Base-by-base conservation (phyloP, 1,140 invertebrate species). In the Drepana arcuata region DNA sequence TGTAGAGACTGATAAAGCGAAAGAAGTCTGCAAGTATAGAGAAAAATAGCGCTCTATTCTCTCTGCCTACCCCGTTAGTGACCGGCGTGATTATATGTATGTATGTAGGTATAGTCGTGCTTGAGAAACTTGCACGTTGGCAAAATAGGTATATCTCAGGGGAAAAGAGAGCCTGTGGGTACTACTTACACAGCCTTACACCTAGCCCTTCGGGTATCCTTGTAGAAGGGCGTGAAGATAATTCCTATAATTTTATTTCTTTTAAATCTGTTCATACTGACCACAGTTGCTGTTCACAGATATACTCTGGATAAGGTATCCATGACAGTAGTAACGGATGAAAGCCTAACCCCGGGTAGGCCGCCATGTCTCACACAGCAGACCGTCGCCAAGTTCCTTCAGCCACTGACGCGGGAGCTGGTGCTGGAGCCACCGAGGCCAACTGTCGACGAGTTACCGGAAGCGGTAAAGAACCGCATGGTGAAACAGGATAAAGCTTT, bases 401-500 rank as follows among this genome's bases (percentile, higher is more conserved):
- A 57, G 18, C 71, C 74, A 4, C 36, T 69, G 3, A 72, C 67
- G 4, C 56, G 55, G 26, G 56, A 61, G 16, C 39, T 79, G 7
- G 51, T 41, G 0, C 60, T 67, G 48, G 32, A 56, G 2, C 62
- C 68, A 16, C 62, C 62, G 7, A 61, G 54, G 69, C 69, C 71
- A 2, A 65, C 58, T 16, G 58, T 75, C 32, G 44, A 60, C 13
- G 74, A 79, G 21, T 16, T 79, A 12, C 60, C 71, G 1, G 63
- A 70, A 15, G 32, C 59, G 3, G 71, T 79, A 0, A 72, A 70
- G 14, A 60, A 75, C 2, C 50, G 54, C 1, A 68, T 79, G 83
- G 69, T 75, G 0, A 33, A 66, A 12, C 68, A 61, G 18, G 78
- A 70, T 10, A 84, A 71, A 57, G 82, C 79, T 0, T 83, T 68